Evolutionary conservation across 2,888 invertebrate genomes (phyloP).

Genomic region (Ochropacha duplaris): DNA sequence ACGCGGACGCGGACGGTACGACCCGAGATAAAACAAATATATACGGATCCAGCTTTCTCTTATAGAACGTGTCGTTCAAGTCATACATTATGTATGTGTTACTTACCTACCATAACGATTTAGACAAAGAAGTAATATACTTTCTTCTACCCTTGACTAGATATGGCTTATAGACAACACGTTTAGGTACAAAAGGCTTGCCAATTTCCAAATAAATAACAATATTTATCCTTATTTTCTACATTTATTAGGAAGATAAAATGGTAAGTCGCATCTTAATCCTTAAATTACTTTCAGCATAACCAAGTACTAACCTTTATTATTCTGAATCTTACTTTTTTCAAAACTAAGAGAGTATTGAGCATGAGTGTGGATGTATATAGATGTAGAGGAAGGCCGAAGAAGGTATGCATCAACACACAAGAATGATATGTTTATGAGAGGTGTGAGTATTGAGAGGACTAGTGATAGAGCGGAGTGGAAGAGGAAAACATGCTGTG

Average conservation of each 20-base stretch:
- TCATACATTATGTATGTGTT: constrained; percentile 29
- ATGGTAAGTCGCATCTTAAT: neutral
- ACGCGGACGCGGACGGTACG: constrained; percentile 3
- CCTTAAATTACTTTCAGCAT: no score
- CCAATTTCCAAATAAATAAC: neutral
- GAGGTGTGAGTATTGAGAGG: no score
- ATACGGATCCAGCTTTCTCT: constrained; percentile 16
- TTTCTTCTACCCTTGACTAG: constrained; percentile 3
- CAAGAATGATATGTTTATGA: no score
- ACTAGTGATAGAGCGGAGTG: no score
- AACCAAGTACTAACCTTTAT: no score
- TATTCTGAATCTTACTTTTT: no score
- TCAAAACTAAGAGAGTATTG: no score
- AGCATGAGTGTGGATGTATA: no score
- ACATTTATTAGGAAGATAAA: neutral
- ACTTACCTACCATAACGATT: constrained; percentile 15
- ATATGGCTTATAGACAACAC: neutral
- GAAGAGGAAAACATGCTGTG: no score
- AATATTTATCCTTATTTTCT: neutral
- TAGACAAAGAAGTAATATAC: constrained; percentile 17
- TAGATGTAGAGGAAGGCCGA: no score
- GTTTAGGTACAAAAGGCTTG: neutral
- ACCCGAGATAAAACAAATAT: constrained; percentile 23
- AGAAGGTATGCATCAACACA: no score
- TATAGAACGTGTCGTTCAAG: constrained; percentile 7